Evolutionary conservation across 2,888 invertebrate species (phyloP), one percentile per base, ranked within the genome.

Genomic region (Alloplasta piceator): DNA sequence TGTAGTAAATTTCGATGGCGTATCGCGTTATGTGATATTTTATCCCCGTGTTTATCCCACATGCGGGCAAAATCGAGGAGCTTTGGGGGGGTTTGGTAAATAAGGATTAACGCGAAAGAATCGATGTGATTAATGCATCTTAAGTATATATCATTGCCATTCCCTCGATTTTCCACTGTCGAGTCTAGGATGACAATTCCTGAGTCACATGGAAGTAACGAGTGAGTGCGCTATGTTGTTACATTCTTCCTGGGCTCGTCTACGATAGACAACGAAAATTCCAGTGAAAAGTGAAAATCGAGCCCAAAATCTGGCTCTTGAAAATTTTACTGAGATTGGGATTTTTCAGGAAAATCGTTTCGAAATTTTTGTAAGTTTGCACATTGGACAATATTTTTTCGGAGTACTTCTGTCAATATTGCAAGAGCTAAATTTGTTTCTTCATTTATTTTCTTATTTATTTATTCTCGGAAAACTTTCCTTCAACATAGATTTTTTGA

Each of bases 141-240:
- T 60, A 46, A 26, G 26, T 26, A 26, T 26, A n/a, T 26, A 26
- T 26, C 26, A n/a, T 71, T 66, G 12, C 1, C 61, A 7, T 58
- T 16, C 39, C 39, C 9, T 16, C 14, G 58, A 16, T 12, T 52
- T 67, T 52, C 10, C 56, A 70, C 7, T 39, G 61, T 6, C 6
- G 16, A 52, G n/a, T 50, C 36, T 16, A 70, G 38, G 26, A 64
- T 43, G 52, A 72, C 78, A 60, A 52, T 72, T 63, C 12, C 6
- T 12, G 39, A 36, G 36, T 78, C 6, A 63, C 55, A 66, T 78
- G 66, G 70, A 64, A 73, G 66, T 74, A 74, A 50, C n/a, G 50
- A n/a, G 52, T n/a, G n/a, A n/a, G 46, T 63, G 36, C 66, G 63
- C 52, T 39, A 78, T 78, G 70, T 56, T 52, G 61, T 63, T 41